A percentile compares a stretch with the other conserved stretches of the same genome.
Evolutionary conservation across 2,888 invertebrate species (phyloP).

Genomic region (Clistopyga incitator): DNA sequence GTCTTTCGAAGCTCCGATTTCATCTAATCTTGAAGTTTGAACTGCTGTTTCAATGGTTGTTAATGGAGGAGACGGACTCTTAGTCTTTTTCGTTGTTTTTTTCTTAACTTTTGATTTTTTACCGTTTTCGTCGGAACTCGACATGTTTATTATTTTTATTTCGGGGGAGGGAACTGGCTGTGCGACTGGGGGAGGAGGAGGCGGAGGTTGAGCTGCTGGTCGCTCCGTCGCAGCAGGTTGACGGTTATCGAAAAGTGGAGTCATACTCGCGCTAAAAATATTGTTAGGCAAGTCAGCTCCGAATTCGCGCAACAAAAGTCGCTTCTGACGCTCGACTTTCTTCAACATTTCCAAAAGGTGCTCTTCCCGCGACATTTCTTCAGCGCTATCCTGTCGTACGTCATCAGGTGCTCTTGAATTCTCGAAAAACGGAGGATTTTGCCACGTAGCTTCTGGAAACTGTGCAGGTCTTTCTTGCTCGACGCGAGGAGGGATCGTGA

Average conservation of each 20-base stretch:
- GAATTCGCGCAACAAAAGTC: conserved; percentile 78
- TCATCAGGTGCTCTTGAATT: conserved; percentile 13
- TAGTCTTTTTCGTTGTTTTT: conserved; percentile 61
- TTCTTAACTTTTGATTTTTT: conserved; percentile 64
- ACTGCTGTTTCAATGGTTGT: conserved; percentile 75
- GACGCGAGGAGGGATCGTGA: conserved; percentile 73
- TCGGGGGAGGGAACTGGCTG: conserved; percentile 72
- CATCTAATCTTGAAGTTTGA: conserved; percentile 73
- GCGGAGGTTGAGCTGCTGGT: not conserved
- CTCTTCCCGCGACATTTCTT: conserved; percentile 75
- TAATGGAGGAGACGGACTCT: conserved; percentile 10
- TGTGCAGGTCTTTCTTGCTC: conserved; percentile 39
- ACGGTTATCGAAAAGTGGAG: conserved; percentile 73
- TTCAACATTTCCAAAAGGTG: conserved; percentile 80
- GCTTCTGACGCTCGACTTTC: conserved; percentile 80
- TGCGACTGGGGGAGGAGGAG: conserved; percentile 9
- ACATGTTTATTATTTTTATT: conserved; percentile 79
- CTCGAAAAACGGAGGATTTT: conserved; percentile 56
- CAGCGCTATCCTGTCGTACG: conserved; percentile 59
- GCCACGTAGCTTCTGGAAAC: conserved; percentile 67
- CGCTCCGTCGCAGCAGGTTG: conserved; percentile 43
- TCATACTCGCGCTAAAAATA: conserved; percentile 78
- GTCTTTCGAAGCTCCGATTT: conserved; percentile 69
- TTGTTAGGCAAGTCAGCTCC: conserved; percentile 79
- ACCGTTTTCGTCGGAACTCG: conserved; percentile 68